Base-by-base conservation (phyloP, 2,797 vertebrate species). In the Ispidina lecontei region DNA sequence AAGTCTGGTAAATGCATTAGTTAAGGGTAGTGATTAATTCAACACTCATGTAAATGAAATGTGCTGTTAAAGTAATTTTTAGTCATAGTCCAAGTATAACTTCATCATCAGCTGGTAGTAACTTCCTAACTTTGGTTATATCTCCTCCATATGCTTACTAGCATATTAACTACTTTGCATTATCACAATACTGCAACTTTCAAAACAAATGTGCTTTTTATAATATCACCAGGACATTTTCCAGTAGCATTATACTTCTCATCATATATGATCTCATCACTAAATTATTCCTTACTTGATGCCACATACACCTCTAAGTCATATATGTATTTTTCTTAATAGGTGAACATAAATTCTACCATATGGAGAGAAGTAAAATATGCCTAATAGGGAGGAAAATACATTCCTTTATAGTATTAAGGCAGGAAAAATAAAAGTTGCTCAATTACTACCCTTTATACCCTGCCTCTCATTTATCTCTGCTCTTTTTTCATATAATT, bases 1-100 rank as follows among this genome's bases (percentile, higher is more conserved):
- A 89, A 58, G 60, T 89, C 95, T 96, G 96, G 93, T 82, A 95
- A 91, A 37, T 31, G 44, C 93, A 91, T 97, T 94, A 94, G 78
- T 70, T 16, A 55, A 86, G n/a, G 74, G 35, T 51, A 49, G 20
- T 81, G 92, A 95, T 93, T 95, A 93, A 91, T 91, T 90, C 83
- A 60, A 43, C 75, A 82, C 49, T 83, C 55, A 41, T 23, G 41
- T 85, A 88, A 87, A 94, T 68, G 87, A 94, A 94, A 94, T 55
- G 46, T 60, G 59, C 67, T 59, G 46, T 79, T 72, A 80, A 65
- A 77, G 12, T 81, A 25, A 78, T 64, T 83, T 88, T 85, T 52
- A 84, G 23, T 28, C 26, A 33, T 55, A 63, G 76, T 56, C 58
- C 60, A 86, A 93, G 37, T 46, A 54, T 10, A 76, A 31, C 73